Percentiles rank a stretch among this genome's conserved stretches.
phyloP scores from a whole-genome alignment of 2,888 invertebrate genomes.

The Dione juno region DNA sequence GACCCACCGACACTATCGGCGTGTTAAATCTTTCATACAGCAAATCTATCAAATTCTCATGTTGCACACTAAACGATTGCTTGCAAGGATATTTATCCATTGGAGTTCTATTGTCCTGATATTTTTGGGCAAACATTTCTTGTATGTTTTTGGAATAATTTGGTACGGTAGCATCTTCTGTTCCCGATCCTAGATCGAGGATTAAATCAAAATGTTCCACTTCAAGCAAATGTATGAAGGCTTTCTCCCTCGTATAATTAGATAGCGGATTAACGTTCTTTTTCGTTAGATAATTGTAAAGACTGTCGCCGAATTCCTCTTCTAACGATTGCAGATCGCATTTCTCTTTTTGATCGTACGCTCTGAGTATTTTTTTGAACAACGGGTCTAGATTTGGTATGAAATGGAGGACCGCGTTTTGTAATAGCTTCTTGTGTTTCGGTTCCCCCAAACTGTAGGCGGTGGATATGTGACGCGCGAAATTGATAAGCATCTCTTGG shows the following conservation, averaged over 20 bases:
- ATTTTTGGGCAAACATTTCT: conserved; percentile 76
- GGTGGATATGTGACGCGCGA: conserved; percentile 90
- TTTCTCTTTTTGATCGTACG: conserved; percentile 62
- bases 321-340: conserved; percentile 66
- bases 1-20: conserved; percentile 87
- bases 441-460: conserved; percentile 88
- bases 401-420: conserved; percentile 90
- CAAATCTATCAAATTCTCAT: conserved; percentile 82
- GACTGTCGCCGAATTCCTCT: conserved; percentile 87
- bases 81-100: conserved; percentile 65
- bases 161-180: conserved; percentile 84
- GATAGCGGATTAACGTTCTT: conserved; percentile 70
- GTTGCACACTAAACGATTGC: conserved; percentile 54
- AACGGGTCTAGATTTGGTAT: conserved; percentile 85
- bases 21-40: conserved; percentile 85
- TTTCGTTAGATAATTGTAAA: conserved; percentile 77
- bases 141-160: conserved; percentile 70
- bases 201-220: conserved; percentile 88
- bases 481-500: conserved; percentile 91
- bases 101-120: conserved; percentile 70
- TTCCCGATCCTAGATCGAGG: conserved; percentile 89
- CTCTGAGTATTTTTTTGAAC: conserved; percentile 60
- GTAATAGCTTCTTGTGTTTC: conserved; percentile 85
- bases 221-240: conserved; percentile 86
- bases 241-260: conserved; percentile 80